Percentiles rank a stretch among this genome's conserved stretches.
These are phyloP conservation scores for Enteromius trimaculatus DNA, from an alignment of 2,797 vertebrate genomes.

Conservation along the genomic window DNA sequence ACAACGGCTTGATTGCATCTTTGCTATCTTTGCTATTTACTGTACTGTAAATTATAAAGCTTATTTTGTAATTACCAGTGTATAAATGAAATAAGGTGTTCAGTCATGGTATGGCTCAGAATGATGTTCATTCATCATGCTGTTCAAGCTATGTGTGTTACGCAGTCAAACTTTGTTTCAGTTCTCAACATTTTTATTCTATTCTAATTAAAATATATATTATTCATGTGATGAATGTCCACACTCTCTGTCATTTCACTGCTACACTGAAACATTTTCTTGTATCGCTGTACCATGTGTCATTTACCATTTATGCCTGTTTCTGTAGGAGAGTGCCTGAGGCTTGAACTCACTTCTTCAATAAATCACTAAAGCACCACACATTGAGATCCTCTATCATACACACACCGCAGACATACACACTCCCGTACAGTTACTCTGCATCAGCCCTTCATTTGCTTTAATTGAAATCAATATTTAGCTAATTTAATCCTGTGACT, in stretches of 20 bases:
- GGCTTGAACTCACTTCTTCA: conserved; percentile 1
- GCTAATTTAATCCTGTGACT: conserved; percentile 26
- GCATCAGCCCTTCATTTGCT: conserved; percentile 31
- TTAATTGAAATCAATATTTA: conserved; percentile 36
- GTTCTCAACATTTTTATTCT: not conserved
- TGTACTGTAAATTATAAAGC: not conserved
- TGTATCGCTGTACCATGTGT: not conserved
- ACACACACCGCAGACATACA: conserved; percentile 4
- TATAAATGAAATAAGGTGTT: not conserved
- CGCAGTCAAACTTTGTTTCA: not conserved
- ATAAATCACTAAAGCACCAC: conserved; percentile 31
- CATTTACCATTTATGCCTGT: conserved; percentile 24
- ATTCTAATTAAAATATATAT: conserved; percentile 31
- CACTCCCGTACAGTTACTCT: conserved; percentile 10
- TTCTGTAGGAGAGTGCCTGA: conserved; percentile 1
- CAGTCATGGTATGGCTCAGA: not conserved
- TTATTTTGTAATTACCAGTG: not conserved
- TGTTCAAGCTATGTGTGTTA: not conserved
- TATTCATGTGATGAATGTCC: conserved; percentile 21
- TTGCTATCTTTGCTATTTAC: too few relatives aligned
- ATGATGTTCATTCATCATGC: not conserved
- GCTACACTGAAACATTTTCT: conserved; percentile 13
- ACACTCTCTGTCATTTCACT: not conserved
- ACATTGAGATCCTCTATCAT: not conserved
- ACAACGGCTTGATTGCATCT: too few relatives aligned